Percentiles rank a stretch among this genome's conserved stretches.
Evolutionary conservation across 2,797 vertebrate species (phyloP).

Genomic region (Pempheris klunzingeri): DNA sequence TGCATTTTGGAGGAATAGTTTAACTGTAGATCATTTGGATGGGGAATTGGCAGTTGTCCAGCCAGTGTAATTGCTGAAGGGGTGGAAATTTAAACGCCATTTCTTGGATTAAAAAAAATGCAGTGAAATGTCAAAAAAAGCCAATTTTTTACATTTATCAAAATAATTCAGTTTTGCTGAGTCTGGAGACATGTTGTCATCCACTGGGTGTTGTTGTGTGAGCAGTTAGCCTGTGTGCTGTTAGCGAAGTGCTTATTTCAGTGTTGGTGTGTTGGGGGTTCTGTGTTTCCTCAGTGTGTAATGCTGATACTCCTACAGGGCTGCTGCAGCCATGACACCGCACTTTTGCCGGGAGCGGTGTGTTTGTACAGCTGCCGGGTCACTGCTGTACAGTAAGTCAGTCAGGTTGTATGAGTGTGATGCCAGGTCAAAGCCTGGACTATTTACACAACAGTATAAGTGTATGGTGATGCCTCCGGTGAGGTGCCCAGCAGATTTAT

Average conservation of each 20-base stretch:
- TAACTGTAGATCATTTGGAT: slow-evolving; percentile 41
- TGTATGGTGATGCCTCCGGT: neutral
- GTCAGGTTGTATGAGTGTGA: slow-evolving; percentile 30
- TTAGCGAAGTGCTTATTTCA: slow-evolving; percentile 17
- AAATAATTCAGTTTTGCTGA: slow-evolving; percentile 27
- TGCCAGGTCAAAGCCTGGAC: slow-evolving; percentile 36
- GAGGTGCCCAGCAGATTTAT: neutral
- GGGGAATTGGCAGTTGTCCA: slow-evolving; percentile 41
- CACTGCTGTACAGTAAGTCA: slow-evolving; percentile 54
- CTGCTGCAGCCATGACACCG: slow-evolving; percentile 69
- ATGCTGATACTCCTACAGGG: slow-evolving; percentile 48
- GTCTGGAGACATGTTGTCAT: slow-evolving; percentile 14
- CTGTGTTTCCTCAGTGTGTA: slow-evolving; percentile 53
- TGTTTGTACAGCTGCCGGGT: slow-evolving; percentile 79
- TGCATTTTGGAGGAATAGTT: slow-evolving; percentile 28
- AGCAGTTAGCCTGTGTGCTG: neutral
- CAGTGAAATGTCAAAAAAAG: slow-evolving; percentile 1
- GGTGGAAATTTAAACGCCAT: slow-evolving; percentile 45
- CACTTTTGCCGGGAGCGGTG: slow-evolving; percentile 63
- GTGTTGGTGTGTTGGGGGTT: slow-evolving; percentile 19
- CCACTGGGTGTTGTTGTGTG: neutral
- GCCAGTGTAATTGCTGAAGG: slow-evolving; percentile 20
- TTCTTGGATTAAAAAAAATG: slow-evolving; percentile 7
- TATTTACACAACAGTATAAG: slow-evolving; percentile 17
- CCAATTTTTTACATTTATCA: slow-evolving; percentile 2